Base-by-base conservation (phyloP, 2,113 vertebrate genomes). In the Manacus vitellinus region DNA sequence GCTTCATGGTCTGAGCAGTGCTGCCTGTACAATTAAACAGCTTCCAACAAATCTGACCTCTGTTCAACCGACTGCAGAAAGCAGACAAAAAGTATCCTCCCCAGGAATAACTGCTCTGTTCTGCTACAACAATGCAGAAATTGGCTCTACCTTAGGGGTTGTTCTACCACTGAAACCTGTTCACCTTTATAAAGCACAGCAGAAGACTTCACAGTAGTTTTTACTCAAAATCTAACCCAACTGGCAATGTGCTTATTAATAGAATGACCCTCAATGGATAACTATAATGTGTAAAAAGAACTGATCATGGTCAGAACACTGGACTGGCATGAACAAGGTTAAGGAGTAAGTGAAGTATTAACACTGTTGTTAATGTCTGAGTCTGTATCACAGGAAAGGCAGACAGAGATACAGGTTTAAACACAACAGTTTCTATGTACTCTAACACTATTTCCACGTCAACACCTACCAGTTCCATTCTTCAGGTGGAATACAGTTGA, bases 1-100 rank as follows among this genome's bases (percentile, higher is more conserved):
- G 90, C 94, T 93, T 56, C 91, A 46, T 75, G 88, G 88, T 89
- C 94, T 91, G 90, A 96, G 82, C 92, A 77, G 88, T 61, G 75
- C 94, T 92, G 92, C 90, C 96, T 74, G 72, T 63, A 93, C 96
- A 96, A 94, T 96, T 96, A 96, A 91, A 79, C 76, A 86, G 90
- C 79, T 94, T 96, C 95, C 94, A 94, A 95, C 73, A 92, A 94
- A 91, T 41, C 37, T 96, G 95, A 96, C 92, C 95, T 96, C 88
- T 88, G 68, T 49, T 93, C 92, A 95, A 37, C 83, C 0, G 14
- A 81, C 94, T 91, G 91, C 73, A 92, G 92, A 95, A 95, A 89
- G 83, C 86, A 94, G 94, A 96, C 88, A 94, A 93, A 95, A 86
- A 95, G 49, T 84, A 86, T 80, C 94, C 92, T 94, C 94, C 88